Percentiles rank a stretch among this genome's conserved stretches.
These are phyloP conservation scores for Microcebus tavaratra DNA, from an alignment of 2,113 vertebrate species.

Conservation along the genomic window DNA sequence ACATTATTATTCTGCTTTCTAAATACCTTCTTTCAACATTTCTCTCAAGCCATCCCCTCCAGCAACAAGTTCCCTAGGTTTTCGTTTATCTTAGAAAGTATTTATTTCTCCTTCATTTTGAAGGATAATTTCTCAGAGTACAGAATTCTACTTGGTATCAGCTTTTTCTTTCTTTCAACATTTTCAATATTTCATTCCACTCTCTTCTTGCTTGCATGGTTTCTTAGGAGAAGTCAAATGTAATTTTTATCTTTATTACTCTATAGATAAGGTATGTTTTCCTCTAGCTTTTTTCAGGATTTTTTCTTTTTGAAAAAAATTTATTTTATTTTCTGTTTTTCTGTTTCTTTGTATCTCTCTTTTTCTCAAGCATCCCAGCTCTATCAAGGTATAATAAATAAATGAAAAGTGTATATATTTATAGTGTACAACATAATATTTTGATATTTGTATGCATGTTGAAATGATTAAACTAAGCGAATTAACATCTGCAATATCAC, in stretches of 20 bases:
- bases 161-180: neutral
- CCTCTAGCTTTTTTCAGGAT: neutral
- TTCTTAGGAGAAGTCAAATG: neutral
- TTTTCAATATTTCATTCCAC: neutral
- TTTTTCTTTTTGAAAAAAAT: neutral
- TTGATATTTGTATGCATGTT: neutral
- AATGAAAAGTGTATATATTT: neutral
- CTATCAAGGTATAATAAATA: neutral
- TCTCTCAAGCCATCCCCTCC: neutral
- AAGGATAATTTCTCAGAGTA: neutral
- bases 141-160: neutral
- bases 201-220: neutral
- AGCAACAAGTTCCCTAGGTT: neutral
- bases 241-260: neutral
- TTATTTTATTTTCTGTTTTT: neutral
- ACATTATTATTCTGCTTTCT: neutral
- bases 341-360: too few relatives aligned
- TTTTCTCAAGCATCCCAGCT: neutral
- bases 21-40: neutral
- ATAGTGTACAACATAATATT: neutral
- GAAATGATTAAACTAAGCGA: neutral
- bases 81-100: neutral
- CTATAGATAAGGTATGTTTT: neutral
- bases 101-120: neutral
- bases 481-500: neutral